These are phyloP conservation scores for Bembecia ichneumoniformis DNA, from an alignment of 2,888 invertebrate species.

Conservation along the genomic window DNA sequence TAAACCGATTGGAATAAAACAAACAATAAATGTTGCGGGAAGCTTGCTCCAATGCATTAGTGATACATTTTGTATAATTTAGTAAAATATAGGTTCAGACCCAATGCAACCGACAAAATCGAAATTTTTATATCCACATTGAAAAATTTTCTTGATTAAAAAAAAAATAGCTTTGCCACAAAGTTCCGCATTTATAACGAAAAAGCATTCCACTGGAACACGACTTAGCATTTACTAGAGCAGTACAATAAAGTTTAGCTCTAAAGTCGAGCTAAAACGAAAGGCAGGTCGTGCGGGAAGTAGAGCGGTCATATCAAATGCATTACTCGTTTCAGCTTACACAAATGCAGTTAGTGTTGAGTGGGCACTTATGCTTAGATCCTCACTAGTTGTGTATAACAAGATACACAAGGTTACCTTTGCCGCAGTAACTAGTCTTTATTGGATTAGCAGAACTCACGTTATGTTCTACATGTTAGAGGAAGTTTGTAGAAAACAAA, in stretches of 20 bases:
- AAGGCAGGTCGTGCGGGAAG: conserved; percentile 4
- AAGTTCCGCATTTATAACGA: background rate
- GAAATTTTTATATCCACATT: too few species aligned
- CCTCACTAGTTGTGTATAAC: background rate
- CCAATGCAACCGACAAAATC: too few species aligned
- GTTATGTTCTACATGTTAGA: too few species aligned
- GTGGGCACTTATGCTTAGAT: conserved; percentile 25
- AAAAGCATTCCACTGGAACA: background rate
- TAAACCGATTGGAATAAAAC: too few species aligned
- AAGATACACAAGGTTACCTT: background rate
- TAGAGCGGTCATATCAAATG: conserved; percentile 17
- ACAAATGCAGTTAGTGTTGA: conserved; percentile 34
- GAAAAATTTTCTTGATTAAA: too few species aligned
- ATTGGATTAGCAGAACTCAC: too few species aligned
- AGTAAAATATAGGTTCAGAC: too few species aligned
- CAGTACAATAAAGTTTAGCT: background rate
- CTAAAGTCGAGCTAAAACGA: background rate
- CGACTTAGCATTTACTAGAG: background rate
- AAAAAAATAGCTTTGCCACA: conserved; percentile 2
- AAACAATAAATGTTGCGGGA: too few species aligned
- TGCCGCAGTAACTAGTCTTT: background rate
- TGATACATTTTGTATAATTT: too few species aligned
- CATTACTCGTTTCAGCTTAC: conserved; percentile 27
- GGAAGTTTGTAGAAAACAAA: too few species aligned
- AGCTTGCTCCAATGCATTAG: too few species aligned